phyloP scores from a whole-genome alignment of 2,888 invertebrate species.

The Clanis bilineata region DNA sequence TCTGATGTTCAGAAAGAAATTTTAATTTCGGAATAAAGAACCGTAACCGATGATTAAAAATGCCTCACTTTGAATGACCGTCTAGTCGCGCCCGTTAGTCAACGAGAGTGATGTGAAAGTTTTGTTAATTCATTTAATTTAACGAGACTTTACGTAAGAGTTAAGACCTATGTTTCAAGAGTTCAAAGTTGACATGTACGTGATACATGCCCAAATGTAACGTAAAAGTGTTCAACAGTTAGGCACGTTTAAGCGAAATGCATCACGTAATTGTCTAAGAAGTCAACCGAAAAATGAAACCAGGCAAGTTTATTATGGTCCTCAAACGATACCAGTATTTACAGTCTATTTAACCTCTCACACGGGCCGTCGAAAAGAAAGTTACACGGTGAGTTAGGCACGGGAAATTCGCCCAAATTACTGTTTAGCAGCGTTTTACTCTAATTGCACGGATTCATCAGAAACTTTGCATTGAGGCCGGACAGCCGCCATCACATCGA shows the following conservation, averaged over 20 bases:
- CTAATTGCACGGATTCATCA: slow-evolving; percentile 70
- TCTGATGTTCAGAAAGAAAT: neutral
- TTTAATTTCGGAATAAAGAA: slow-evolving; percentile 8
- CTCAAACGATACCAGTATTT: slow-evolving; percentile 43
- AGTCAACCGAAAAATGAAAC: neutral
- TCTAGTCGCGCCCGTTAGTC: slow-evolving; percentile 50
- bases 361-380: slow-evolving; percentile 65
- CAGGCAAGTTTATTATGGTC: neutral
- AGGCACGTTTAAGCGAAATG: neutral
- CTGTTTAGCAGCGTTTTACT: slow-evolving; percentile 73
- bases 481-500: slow-evolving; percentile 51
- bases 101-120: slow-evolving; percentile 53
- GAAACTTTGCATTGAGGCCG: slow-evolving; percentile 57
- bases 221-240: neutral
- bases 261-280: neutral
- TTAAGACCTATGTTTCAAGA: neutral
- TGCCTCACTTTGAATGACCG: slow-evolving; percentile 43
- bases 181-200: slow-evolving; percentile 7
- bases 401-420: slow-evolving; percentile 71
- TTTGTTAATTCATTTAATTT: slow-evolving; percentile 12
- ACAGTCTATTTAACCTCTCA: slow-evolving; percentile 74
- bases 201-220: neutral
- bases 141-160: slow-evolving; percentile 4
- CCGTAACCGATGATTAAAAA: slow-evolving; percentile 23
- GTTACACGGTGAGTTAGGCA: slow-evolving; percentile 72